A percentile compares a stretch with the other conserved stretches of the same genome.
These are phyloP conservation scores for Aphyosemion australe DNA, from an alignment of 2,113 vertebrate genomes.

Conservation along the genomic window DNA sequence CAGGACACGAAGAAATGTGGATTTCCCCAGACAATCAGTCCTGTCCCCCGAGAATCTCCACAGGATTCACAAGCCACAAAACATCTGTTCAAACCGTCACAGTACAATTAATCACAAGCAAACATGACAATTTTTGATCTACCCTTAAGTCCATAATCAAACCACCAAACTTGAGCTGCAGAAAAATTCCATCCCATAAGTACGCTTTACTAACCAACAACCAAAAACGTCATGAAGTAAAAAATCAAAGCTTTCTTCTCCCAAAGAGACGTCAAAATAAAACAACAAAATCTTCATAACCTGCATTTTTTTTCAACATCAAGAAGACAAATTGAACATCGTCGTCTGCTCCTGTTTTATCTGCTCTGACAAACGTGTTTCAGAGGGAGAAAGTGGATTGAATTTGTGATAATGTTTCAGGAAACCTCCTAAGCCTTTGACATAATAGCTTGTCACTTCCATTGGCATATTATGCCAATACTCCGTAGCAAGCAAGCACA, in stretches of 20 bases:
- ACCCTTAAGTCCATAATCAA: slow-evolving; percentile 63
- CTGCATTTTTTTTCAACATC: slow-evolving; percentile 32
- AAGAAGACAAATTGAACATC: slow-evolving; percentile 38
- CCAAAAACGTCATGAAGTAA: slow-evolving; percentile 50
- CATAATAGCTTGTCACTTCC: slow-evolving; percentile 40
- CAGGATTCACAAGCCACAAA: slow-evolving; percentile 48
- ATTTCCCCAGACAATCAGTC: slow-evolving; percentile 34
- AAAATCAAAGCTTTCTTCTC: slow-evolving; percentile 45
- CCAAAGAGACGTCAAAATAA: slow-evolving; percentile 35
- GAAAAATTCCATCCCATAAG: slow-evolving; percentile 40
- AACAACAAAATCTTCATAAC: slow-evolving; percentile 48
- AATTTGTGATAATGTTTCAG: slow-evolving; percentile 48
- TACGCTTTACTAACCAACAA: slow-evolving; percentile 51
- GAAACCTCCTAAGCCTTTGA: slow-evolving; percentile 33
- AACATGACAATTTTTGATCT: slow-evolving; percentile 65
- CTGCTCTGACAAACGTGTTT: slow-evolving; percentile 40
- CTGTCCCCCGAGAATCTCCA: slow-evolving; percentile 29
- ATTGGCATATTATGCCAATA: slow-evolving; percentile 22
- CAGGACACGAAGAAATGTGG: slow-evolving; percentile 19
- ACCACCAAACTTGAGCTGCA: slow-evolving; percentile 35
- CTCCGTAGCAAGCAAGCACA: slow-evolving; percentile 11
- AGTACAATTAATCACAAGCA: slow-evolving; percentile 60
- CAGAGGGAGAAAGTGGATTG: slow-evolving; percentile 37
- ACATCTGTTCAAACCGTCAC: slow-evolving; percentile 51
- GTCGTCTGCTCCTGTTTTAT: slow-evolving; percentile 21